Conservation (phyloP, 2,113 vertebrate species). For the Peromyscus maniculatus region DNA sequence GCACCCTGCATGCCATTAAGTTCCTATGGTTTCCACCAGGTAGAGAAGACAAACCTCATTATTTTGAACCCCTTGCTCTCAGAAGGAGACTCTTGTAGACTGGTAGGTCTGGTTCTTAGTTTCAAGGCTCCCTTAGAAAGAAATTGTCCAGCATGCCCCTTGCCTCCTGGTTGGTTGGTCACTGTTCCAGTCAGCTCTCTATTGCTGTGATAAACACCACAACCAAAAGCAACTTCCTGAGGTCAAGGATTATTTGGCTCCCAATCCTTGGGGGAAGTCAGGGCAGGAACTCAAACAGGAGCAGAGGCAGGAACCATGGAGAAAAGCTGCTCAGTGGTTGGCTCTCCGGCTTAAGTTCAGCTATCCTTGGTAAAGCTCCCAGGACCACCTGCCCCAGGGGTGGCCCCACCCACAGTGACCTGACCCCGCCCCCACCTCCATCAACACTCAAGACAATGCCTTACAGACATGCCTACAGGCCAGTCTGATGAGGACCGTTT, state of each 20-base stretch:
- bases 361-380: not conserved
- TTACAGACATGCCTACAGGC: not conserved
- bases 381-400: not conserved
- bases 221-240: not conserved
- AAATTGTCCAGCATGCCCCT: not conserved
- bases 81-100: not conserved
- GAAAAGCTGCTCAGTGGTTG: not conserved
- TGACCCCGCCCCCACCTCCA: no score
- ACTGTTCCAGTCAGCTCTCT: not conserved
- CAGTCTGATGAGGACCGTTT: not conserved
- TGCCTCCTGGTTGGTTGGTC: not conserved
- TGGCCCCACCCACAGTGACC: not conserved
- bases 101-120: not conserved
- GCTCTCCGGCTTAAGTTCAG: not conserved
- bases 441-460: not conserved
- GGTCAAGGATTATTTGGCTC: not conserved
- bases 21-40: not conserved
- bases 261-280: not conserved
- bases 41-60: fast-evolving
- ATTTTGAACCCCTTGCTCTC: not conserved
- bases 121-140: not conserved
- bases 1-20: not conserved
- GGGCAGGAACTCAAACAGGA: not conserved
- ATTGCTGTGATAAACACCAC: not conserved
- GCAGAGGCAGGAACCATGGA: not conserved